Conservation (phyloP, 2,113 vertebrate species). For the Cephalopterus ornatus region DNA sequence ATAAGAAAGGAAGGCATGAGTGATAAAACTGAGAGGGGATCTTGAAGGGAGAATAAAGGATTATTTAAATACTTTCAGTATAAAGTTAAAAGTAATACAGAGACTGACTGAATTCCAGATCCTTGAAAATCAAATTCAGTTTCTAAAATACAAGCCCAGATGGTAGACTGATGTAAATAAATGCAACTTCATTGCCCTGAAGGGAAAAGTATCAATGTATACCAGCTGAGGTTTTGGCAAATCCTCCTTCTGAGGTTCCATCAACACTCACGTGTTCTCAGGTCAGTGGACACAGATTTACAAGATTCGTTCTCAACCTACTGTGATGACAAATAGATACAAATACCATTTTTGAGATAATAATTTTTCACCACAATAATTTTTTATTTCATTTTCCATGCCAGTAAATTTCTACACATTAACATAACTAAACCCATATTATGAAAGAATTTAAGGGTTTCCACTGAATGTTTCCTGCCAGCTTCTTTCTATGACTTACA, state of each 20-base stretch:
- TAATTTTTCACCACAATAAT: not conserved
- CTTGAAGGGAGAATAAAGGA: not conserved
- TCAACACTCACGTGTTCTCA: not conserved
- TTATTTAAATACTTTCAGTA: not conserved
- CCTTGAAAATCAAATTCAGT: not conserved
- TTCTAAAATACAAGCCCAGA: slow-evolving; percentile 1
- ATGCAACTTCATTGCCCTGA: not conserved
- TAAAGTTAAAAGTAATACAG: not conserved
- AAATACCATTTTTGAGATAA: not conserved
- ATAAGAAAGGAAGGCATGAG: not conserved
- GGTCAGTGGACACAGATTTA: not conserved
- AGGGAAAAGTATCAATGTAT: not conserved
- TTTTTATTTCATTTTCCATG: not conserved
- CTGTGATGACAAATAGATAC: not conserved
- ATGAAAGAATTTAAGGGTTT: not conserved
- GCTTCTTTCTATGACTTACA: not conserved
- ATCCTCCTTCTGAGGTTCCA: not conserved
- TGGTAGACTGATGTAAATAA: not conserved
- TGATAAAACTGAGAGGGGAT: not conserved
- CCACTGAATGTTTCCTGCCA: not conserved
- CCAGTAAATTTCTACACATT: not conserved
- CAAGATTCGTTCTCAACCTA: not conserved
- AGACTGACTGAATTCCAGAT: not conserved
- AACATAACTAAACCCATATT: not conserved
- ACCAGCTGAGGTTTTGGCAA: slow-evolving; percentile 1